Evolutionary conservation across 2,797 vertebrate genomes (phyloP).

Genomic region (Meriones psammophilus): DNA sequence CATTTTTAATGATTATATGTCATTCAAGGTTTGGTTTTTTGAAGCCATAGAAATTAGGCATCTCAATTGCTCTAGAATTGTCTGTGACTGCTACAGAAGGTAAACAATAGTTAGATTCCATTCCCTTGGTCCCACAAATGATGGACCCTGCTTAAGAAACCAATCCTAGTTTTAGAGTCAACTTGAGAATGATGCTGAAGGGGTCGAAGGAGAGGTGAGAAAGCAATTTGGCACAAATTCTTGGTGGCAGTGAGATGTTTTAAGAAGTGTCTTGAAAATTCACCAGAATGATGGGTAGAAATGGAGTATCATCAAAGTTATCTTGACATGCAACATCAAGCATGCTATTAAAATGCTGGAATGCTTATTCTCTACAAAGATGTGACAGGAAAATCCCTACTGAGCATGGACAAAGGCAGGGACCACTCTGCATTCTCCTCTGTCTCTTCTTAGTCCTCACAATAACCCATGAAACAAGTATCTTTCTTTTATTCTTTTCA

Average conservation of each 20-base stretch:
- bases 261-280: constrained; percentile 22
- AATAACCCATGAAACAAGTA: neutral
- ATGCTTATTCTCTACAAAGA: neutral
- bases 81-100: neutral
- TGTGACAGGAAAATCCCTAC: constrained; percentile 1
- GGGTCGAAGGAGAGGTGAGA: neutral
- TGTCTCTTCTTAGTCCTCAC: neutral
- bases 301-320: constrained; percentile 1
- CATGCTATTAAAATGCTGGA: neutral
- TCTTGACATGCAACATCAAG: neutral
- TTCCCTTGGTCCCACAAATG: neutral
- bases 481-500: neutral
- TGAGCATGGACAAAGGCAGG: neutral
- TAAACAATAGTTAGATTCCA: neutral
- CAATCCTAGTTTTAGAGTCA: constrained; percentile 26
- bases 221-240: neutral
- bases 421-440: neutral
- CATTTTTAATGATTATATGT: neutral
- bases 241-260: constrained; percentile 20
- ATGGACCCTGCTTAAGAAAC: neutral
- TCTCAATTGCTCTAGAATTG: neutral
- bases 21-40: neutral
- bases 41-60: neutral
- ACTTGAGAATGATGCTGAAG: neutral
- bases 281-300: neutral